Conservation (phyloP, 2,888 invertebrate species). For the Drosophila pegasa region DNA sequence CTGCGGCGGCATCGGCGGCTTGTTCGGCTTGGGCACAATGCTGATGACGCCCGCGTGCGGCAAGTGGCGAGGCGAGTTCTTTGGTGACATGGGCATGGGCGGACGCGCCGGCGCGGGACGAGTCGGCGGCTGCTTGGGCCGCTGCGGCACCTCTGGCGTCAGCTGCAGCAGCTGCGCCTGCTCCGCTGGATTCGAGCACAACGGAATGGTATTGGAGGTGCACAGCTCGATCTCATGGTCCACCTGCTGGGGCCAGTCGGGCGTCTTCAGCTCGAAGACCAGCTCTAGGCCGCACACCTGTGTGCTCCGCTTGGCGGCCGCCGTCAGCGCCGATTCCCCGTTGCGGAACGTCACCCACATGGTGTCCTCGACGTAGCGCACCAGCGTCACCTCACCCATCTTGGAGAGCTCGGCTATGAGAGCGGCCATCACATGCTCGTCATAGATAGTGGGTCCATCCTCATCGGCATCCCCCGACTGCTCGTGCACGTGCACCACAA, state of each 20-base stretch:
- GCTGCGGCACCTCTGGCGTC: slow-evolving; percentile 86
- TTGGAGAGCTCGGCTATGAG: slow-evolving; percentile 92
- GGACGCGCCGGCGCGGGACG: slow-evolving; percentile 86
- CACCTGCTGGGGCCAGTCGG: slow-evolving; percentile 93
- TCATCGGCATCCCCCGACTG: slow-evolving; percentile 86
- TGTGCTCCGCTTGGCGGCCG: slow-evolving; percentile 87
- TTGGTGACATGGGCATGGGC: slow-evolving; percentile 86
- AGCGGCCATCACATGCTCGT: slow-evolving; percentile 92
- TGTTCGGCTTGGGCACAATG: slow-evolving; percentile 79
- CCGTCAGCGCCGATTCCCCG: slow-evolving; percentile 94
- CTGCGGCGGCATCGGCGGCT: slow-evolving; percentile 81
- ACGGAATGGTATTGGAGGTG: slow-evolving; percentile 92
- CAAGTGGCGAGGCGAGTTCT: slow-evolving; percentile 85
- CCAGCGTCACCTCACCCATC: slow-evolving; percentile 95
- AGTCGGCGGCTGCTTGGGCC: slow-evolving; percentile 86
- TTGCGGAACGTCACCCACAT: slow-evolving; percentile 97
- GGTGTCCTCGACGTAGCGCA: slow-evolving; percentile 94
- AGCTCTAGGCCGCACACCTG: slow-evolving; percentile 89
- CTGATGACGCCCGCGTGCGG: slow-evolving; percentile 87
- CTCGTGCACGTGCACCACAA: slow-evolving; percentile 89
- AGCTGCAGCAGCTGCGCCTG: slow-evolving; percentile 83
- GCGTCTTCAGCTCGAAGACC: slow-evolving; percentile 91
- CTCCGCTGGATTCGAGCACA: slow-evolving; percentile 86
- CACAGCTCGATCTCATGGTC: slow-evolving; percentile 93
- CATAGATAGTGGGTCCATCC: slow-evolving; percentile 88